Conservation (phyloP, 2,797 vertebrate species). For the Trichosurus vulpecula region DNA sequence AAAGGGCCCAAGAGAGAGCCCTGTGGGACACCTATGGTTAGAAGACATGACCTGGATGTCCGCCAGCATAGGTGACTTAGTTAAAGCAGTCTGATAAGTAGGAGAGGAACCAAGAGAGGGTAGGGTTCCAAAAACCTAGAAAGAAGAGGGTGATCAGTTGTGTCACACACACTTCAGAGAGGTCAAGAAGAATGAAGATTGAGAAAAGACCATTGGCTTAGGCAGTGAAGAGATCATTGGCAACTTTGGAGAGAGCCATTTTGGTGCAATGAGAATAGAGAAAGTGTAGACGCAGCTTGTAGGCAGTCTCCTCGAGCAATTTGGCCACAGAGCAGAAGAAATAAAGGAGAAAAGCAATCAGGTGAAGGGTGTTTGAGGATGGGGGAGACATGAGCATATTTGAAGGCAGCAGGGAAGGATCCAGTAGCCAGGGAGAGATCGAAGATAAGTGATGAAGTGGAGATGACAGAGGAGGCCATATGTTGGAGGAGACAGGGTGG, state of each 20-base stretch:
- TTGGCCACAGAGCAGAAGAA: not conserved
- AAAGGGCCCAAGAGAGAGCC: too few species aligned
- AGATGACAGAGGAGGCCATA: not conserved
- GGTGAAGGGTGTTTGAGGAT: too few species aligned
- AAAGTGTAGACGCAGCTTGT: not conserved
- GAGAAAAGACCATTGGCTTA: not conserved
- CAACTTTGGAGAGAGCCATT: not conserved
- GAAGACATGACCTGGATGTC: too few species aligned
- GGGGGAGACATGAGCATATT: not conserved
- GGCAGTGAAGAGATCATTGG: not conserved
- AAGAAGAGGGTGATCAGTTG: too few species aligned
- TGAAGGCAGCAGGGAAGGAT: too few species aligned
- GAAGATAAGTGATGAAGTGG: not conserved
- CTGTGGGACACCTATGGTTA: too few species aligned
- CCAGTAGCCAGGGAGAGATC: not conserved
- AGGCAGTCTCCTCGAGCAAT: not conserved
- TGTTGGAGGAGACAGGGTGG: not conserved
- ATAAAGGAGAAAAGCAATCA: not conserved
- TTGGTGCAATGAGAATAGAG: not conserved
- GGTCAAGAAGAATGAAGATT: too few species aligned
- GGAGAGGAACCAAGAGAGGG: too few species aligned
- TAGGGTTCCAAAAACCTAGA: too few species aligned
- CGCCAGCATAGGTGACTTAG: too few species aligned
- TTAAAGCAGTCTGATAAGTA: too few species aligned
- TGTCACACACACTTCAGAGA: too few species aligned